Base-by-base conservation (phyloP, 2,113 vertebrate genomes). In the Laticauda colubrina region DNA sequence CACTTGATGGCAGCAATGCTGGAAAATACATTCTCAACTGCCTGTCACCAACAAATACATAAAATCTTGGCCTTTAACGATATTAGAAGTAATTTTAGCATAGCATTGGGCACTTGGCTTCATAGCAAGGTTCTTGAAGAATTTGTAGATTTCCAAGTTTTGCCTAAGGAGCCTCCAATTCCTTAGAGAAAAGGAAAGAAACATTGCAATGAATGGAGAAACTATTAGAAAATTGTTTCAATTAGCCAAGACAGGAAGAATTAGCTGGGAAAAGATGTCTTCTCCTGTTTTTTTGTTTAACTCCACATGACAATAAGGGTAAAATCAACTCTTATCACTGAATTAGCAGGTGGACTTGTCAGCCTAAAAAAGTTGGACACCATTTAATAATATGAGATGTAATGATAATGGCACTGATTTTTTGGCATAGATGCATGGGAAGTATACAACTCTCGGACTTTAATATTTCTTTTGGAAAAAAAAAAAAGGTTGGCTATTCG, bases 121-220 rank as follows among this genome's bases (percentile, higher is more conserved):
- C 43, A 0, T 29, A 81, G 24, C 2, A 90, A 91, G 8, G 9
- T 90, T 39, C 92, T 92, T 85, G 43, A 64, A 15, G 85, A 39
- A 93, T 91, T 64, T 91, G 39, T n/a, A 95, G 92, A 90, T 92
- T 94, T 29, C 89, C 91, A 51, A 0, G 3, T 59, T 93, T 93
- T 81, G 91, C 5, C 0, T 94, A 91, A 75, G 61, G 48, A 64
- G 64, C 91, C 55, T 29, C 90, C 2, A 29, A 90, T 86, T 87
- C 45, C 34, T 91, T 23, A 93, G 92, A 91, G 87, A 92, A 88
- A 20, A 57, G 91, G 89, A 23, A 26, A 48, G 87, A 8, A 24
- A 91, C 91, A 90, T 91, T 48, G 88, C 93, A 29, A 3, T 61
- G 90, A 86, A 92, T 85, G 55, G 92, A 93, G 69, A 88, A 81